A percentile compares a stretch with the other conserved stretches of the same genome.
phyloP scores from a whole-genome alignment of 2,888 invertebrate genomes.

The Julus scandinavius region DNA sequence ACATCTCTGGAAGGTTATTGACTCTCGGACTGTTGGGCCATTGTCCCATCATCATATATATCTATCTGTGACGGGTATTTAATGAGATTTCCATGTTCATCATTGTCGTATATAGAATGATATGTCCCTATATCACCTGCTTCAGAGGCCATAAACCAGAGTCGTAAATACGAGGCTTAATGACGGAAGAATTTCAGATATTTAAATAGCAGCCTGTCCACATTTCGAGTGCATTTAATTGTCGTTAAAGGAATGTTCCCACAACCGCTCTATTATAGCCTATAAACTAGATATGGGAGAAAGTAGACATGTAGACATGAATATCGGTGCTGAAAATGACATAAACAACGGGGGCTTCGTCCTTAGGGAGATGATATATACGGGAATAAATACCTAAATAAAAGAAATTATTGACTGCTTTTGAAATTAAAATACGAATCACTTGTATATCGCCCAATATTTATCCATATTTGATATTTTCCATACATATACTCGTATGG shows the following conservation, averaged over 20 bases:
- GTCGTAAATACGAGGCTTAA: constrained; percentile 27
- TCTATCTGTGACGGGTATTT: not conserved
- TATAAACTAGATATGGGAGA: constrained; percentile 26
- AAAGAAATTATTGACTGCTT: too few relatives aligned
- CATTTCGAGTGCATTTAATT: constrained; percentile 25
- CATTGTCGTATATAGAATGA: not conserved
- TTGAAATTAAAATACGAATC: too few relatives aligned
- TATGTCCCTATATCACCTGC: not conserved
- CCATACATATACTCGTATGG: too few relatives aligned
- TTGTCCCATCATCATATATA: not conserved
- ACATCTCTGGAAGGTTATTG: not conserved
- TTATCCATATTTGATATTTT: too few relatives aligned
- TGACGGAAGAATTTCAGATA: constrained; percentile 13
- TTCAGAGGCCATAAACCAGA: constrained; percentile 11
- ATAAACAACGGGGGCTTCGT: too few relatives aligned
- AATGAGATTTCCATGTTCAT: constrained; percentile 16
- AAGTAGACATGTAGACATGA: too few relatives aligned
- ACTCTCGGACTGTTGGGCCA: not conserved
- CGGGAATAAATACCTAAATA: too few relatives aligned
- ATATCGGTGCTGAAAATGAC: not conserved
- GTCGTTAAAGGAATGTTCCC: constrained; percentile 27
- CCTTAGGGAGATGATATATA: too few relatives aligned
- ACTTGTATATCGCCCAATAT: too few relatives aligned
- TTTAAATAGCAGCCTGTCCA: constrained; percentile 20
- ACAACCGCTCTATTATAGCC: constrained; percentile 3